Conservation (phyloP, 2,888 invertebrate genomes). For the Limnephilus lunatus region DNA sequence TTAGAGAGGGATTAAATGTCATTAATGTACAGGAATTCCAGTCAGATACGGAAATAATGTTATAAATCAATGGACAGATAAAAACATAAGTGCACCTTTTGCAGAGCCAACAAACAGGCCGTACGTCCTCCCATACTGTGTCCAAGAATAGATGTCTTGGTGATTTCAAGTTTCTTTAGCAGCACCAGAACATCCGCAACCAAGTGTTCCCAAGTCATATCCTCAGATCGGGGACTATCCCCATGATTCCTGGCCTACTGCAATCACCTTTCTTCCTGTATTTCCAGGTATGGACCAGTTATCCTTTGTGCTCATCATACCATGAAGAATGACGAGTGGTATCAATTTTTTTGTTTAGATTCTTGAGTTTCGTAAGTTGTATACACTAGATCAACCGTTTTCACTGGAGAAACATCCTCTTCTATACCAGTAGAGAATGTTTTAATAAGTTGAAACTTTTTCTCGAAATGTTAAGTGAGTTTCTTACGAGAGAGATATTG, state of each 20-base stretch:
- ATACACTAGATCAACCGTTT: slow-evolving; percentile 81
- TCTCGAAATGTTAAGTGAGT: slow-evolving; percentile 40
- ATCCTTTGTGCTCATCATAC: slow-evolving; percentile 88
- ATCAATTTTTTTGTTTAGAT: slow-evolving; percentile 70
- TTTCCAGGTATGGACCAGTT: slow-evolving; percentile 90
- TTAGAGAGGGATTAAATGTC: no score
- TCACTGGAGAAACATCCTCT: slow-evolving; percentile 52
- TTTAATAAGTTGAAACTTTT: slow-evolving; percentile 6
- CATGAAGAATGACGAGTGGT: slow-evolving; percentile 91
- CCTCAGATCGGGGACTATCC: slow-evolving; percentile 88
- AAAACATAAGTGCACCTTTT: slow-evolving; percentile 74
- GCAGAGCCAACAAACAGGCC: slow-evolving; percentile 90
- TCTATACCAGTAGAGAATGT: slow-evolving; percentile 46
- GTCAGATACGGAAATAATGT: neutral
- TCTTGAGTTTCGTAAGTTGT: slow-evolving; percentile 80
- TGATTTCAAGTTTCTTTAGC: slow-evolving; percentile 80
- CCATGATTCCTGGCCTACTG: slow-evolving; percentile 96
- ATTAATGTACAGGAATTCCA: no score
- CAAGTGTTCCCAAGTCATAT: slow-evolving; percentile 86
- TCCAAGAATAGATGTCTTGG: slow-evolving; percentile 85
- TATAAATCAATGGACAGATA: neutral
- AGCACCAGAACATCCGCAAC: slow-evolving; percentile 84
- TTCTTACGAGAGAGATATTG: slow-evolving; percentile 46
- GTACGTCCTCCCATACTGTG: slow-evolving; percentile 98
- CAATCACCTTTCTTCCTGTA: slow-evolving; percentile 83